These are phyloP conservation scores for Pammene fasciana DNA, from an alignment of 2,888 invertebrate species.

Conservation along the genomic window DNA sequence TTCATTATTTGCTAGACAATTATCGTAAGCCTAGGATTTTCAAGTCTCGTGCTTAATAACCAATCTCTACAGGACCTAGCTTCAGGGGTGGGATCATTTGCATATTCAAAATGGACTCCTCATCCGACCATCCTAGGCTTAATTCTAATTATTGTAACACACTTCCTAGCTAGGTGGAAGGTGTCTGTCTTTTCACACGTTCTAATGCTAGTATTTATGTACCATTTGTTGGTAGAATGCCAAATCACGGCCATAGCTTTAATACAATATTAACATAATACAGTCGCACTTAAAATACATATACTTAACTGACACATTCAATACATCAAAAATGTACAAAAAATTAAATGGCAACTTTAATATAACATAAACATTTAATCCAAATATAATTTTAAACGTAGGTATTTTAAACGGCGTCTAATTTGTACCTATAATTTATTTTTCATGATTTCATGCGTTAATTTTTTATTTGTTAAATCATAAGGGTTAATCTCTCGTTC, in stretches of 20 bases:
- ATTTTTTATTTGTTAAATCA: conserved; percentile 3
- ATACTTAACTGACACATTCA: conserved; percentile 43
- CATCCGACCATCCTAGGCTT: conserved; percentile 33
- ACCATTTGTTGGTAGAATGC: conserved; percentile 24
- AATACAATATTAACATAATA: conserved; percentile 13
- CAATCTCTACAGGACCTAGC: conserved; percentile 12
- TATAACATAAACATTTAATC: conserved; percentile 49
- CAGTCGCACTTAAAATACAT: conserved; percentile 32
- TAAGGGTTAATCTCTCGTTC: conserved; percentile 7
- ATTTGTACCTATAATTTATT: conserved; percentile 11
- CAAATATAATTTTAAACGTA: conserved; percentile 21
- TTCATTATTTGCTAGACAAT: conserved; percentile 34
- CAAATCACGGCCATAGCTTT: conserved; percentile 20
- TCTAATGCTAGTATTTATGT: conserved; percentile 31
- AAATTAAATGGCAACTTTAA: conserved; percentile 56
- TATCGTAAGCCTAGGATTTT: conserved; percentile 38
- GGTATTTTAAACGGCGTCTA: not conserved
- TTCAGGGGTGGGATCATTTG: conserved; percentile 25
- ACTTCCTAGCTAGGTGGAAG: conserved; percentile 36
- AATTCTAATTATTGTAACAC: conserved; percentile 41
- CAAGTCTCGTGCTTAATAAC: conserved; percentile 16
- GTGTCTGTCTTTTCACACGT: conserved; percentile 26
- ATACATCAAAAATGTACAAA: conserved; percentile 50
- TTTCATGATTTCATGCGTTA: conserved; percentile 2
- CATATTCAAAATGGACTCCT: conserved; percentile 19